Evolutionary conservation across 2,797 vertebrate species (phyloP), one percentile per base, ranked within the genome.

Genomic region (Leptatherina wallacei): DNA sequence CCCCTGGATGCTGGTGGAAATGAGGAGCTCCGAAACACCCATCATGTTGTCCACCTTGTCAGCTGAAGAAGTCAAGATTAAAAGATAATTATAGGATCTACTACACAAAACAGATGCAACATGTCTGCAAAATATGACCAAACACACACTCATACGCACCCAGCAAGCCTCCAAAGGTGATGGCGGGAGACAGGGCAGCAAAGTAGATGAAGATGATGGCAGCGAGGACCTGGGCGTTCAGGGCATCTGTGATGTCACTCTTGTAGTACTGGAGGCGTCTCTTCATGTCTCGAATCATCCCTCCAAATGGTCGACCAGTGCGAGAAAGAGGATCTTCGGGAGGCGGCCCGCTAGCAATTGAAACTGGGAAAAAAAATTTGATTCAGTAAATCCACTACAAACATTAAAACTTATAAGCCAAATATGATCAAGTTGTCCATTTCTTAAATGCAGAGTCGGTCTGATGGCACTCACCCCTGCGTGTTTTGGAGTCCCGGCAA

Each of bases 141-240:
- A 24, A 73, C 8, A 27, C 2, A 42, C 24, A 69, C 7, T 22
- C 11, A 57, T 61, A 80, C 83, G n/a, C 42, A 99, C 98, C 93
- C 78, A 99, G 91, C 61, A 99, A 93, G 61, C 97, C 97, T 1
- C 98, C 98, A 0, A 99, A 99, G 65, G 98, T 99, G 92, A 99
- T 89, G 27, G 98, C 96, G 0, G 98, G 98, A 1, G 98, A 96
- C 73, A 99, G 90, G 4, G 98, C 97, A 0, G 97, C 98, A 0
- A 99, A 99, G 90, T 99, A 99, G 91, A 99, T 99, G 88, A 99
- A 99, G 89, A 99, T 98, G 86, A 98, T 89, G 0, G 98, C 96
- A 0, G 98, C 97, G 60, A 99, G 87, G 65, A 96, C 97, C 87
- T 98, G 98, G 2, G 93, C 75, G 13, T 91, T 97, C 0, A 97